Evolutionary conservation across 53 echinoderm and acorn worm genomes (phyloP), one percentile per base, ranked within the genome.

Genomic region (Echinarachnius parma): DNA sequence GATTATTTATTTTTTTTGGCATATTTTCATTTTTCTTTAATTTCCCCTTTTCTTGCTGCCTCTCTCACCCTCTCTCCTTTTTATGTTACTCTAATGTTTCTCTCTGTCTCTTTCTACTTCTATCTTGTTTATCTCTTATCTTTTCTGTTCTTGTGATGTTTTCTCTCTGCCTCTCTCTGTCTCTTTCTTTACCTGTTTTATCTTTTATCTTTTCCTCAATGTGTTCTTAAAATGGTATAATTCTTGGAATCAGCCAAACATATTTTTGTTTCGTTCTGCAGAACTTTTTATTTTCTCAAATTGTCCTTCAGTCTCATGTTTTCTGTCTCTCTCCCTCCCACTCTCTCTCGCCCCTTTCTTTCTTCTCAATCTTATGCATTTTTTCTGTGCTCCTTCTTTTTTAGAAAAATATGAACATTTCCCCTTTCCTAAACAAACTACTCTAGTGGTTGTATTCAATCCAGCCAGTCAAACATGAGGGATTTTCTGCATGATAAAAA

Each of bases 311-410:
- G 7, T 39, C 34, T 34, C 34, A n/a, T n/a, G n/a, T n/a, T n/a
- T n/a, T 68, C 26, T 33, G 11, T 52, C 33, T n/a, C 35, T 68
- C 26, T 52, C 34, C 26, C 21, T 19, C 67, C 31, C 33, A 34
- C 28, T 50, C 21, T 10, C 14, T 50, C 28, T 68, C 33, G 18
- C 29, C 46, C 18, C 65, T 31, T 28, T 10, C 31, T 1, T 34
- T 22, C 13, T 9, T 39, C 13, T 13, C 7, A 9, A 28, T 68
- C 52, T 32, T 32, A 32, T 33, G 25, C 32, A 52, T 35, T n/a
- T n/a, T n/a, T n/a, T n/a, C n/a, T n/a, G n/a, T n/a, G n/a, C n/a
- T n/a, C n/a, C n/a, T n/a, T n/a, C n/a, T n/a, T n/a, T n/a, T n/a
- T n/a, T n/a, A n/a, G n/a, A n/a, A n/a, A n/a, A n/a, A n/a, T n/a